A percentile compares a stretch with the other conserved stretches of the same genome.
Conservation (phyloP, 2,113 vertebrate species). For the Austrofundulus limnaeus region DNA sequence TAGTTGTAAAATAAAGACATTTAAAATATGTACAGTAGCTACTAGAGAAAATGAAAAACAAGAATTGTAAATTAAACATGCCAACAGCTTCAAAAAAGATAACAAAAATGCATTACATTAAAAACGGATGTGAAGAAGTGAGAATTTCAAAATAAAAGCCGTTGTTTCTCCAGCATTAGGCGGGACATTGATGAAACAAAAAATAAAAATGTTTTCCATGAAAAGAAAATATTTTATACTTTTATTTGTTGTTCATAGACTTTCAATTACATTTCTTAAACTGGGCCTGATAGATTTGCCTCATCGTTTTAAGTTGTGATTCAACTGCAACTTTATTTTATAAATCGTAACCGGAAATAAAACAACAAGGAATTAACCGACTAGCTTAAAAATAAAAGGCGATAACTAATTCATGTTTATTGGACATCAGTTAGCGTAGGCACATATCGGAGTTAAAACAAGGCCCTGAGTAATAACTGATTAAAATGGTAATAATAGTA, state of each 20-base stretch:
- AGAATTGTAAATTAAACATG: constrained; percentile 44
- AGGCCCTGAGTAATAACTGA: background rate
- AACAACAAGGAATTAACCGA: background rate
- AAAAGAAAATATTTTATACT: fast-evolving
- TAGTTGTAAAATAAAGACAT: background rate
- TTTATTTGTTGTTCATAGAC: too few relatives aligned
- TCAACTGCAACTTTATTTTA: constrained; percentile 6
- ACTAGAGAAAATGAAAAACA: background rate
- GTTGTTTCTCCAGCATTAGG: background rate
- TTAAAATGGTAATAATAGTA: constrained; percentile 5
- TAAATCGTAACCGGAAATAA: constrained; percentile 33
- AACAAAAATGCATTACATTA: too few relatives aligned
- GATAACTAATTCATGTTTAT: constrained; percentile 32
- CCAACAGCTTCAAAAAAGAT: constrained; percentile 42
- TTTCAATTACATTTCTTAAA: too few relatives aligned
- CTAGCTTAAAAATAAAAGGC: constrained; percentile 21
- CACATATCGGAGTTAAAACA: background rate
- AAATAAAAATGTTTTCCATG: background rate
- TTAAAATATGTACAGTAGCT: background rate
- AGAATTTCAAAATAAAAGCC: constrained; percentile 54
- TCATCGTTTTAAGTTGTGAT: background rate
- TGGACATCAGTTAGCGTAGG: background rate
- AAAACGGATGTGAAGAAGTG: background rate
- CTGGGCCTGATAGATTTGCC: background rate
- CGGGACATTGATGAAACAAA: background rate